Base-by-base conservation (phyloP, 2,888 invertebrate species). In the Diaprepes abbreviatus region DNA sequence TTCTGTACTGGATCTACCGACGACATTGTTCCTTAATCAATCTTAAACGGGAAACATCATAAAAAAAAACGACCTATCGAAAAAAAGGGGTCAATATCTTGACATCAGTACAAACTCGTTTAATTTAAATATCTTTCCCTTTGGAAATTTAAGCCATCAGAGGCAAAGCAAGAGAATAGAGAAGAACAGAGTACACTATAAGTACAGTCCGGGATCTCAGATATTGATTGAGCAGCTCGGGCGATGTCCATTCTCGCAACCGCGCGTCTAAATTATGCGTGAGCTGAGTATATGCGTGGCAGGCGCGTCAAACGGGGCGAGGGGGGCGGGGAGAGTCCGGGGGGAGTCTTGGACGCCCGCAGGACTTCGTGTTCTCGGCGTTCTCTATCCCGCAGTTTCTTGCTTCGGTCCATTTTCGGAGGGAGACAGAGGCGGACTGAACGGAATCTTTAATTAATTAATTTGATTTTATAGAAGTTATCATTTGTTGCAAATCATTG, bases 251-350 rank as follows among this genome's bases (percentile, higher is more conserved):
- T 84, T 84, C 83, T 83, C 79, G 81, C 83, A 82, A 83, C 83
- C 83, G 82, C 83, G 83, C 83, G 82, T 83, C 83, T 84, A 83
- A 84, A 84, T 84, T 83, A 84, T 84, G 84, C 84, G 83, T 84
- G 83, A 83, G 84, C 82, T 82, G 82, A 83, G 83, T 83, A 81
- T 83, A 83, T 83, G 83, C 83, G 83, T 82, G 81, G 82, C 80
- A 79, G 79, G 77, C 80, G 80, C 82, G 80, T 81, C 81, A 81
- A 81, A 79, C 79, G 79, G 75, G 74, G 73, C 66, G 66, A 57
- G 66, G 63, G 63, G 66, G 60, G 33, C 14, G 52, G 62, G 63
- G 55, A 38, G 52, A 6, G 63, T 28, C 54, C 43, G 24, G 43
- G 62, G 72, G 66, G 63, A 70, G 71, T 71, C 71, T 71, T 71